Conservation (phyloP, 2,797 vertebrate genomes). For the Morus bassanus region DNA sequence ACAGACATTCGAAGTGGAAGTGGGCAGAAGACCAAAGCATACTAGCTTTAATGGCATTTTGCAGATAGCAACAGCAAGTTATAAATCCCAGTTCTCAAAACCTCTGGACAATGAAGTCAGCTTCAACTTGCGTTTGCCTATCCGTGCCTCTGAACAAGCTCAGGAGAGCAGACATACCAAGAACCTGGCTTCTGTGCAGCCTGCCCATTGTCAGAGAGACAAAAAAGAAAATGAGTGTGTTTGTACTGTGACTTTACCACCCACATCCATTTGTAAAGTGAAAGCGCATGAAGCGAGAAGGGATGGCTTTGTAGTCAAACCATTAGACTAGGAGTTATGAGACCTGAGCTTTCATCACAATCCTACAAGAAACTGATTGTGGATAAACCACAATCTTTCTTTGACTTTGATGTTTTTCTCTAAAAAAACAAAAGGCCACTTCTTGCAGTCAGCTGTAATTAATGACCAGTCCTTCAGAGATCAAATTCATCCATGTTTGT, state of each 20-base stretch:
- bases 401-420: background rate
- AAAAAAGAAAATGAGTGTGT: background rate
- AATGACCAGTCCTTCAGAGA: background rate
- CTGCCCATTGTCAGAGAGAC: background rate
- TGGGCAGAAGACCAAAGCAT: background rate
- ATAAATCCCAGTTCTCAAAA: background rate
- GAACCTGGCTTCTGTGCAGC: background rate
- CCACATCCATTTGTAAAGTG: background rate
- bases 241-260: background rate
- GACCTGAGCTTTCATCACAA: constrained; percentile 12
- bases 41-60: background rate
- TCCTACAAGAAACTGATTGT: constrained; percentile 1
- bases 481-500: background rate
- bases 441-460: background rate
- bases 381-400: background rate
- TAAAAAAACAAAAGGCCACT: background rate
- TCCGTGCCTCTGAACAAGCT: background rate
- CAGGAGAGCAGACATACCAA: background rate
- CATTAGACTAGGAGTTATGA: background rate
- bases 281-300: background rate
- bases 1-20: background rate
- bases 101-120: background rate
- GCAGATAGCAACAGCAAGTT: background rate
- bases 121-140: background rate
- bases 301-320: background rate